Percentiles rank a stretch among this genome's conserved stretches.
These are phyloP conservation scores for Radopholus similis DNA, from an alignment of 1,140 invertebrate genomes.

Conservation along the genomic window DNA sequence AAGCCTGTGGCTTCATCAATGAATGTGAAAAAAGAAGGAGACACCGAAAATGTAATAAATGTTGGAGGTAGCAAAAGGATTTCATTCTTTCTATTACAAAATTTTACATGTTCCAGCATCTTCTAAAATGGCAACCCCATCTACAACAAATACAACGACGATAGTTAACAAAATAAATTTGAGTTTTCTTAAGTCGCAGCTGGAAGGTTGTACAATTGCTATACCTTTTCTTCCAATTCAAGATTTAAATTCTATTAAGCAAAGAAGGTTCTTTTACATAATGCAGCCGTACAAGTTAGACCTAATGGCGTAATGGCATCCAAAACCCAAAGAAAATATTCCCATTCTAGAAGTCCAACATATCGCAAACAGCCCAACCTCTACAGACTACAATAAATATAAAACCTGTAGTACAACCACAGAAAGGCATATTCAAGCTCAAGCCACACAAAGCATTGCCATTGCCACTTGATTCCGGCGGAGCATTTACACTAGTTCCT, in stretches of 20 bases:
- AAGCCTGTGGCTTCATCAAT: background rate
- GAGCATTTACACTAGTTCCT: slow-evolving; percentile 44
- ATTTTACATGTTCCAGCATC: background rate
- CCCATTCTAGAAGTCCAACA: background rate
- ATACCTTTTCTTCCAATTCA: too few relatives aligned
- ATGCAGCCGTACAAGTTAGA: slow-evolving; percentile 20
- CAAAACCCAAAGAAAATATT: background rate
- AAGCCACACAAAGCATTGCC: slow-evolving; percentile 39
- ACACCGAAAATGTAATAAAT: background rate
- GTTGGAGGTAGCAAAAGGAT: background rate
- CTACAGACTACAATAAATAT: slow-evolving; percentile 4
- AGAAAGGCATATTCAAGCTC: slow-evolving; percentile 16
- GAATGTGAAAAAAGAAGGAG: background rate
- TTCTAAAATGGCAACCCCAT: background rate
- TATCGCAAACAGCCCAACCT: background rate
- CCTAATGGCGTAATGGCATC: background rate
- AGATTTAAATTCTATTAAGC: too few relatives aligned
- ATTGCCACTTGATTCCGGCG: slow-evolving; percentile 28
- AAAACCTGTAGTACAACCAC: background rate
- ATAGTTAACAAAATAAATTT: slow-evolving; percentile 26
- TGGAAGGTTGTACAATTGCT: too few relatives aligned
- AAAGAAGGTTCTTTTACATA: slow-evolving; percentile 30
- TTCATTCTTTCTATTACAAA: background rate
- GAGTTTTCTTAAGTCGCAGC: slow-evolving; percentile 26
- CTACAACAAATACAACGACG: background rate